These are phyloP conservation scores for Anagrus nilaparvatae DNA, from an alignment of 1,140 invertebrate species.

Conservation along the genomic window DNA sequence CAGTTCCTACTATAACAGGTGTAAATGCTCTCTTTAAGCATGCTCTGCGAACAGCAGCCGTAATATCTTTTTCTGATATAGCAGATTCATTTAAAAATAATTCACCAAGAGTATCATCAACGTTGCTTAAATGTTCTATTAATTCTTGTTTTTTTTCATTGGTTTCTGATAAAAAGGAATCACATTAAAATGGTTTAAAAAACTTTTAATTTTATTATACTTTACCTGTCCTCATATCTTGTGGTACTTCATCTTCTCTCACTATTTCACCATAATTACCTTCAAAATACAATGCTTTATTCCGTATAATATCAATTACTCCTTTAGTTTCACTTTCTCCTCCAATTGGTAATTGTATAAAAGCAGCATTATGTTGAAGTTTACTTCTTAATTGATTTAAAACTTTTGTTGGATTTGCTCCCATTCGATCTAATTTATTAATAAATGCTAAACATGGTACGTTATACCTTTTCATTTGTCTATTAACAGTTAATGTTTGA, in stretches of 20 bases:
- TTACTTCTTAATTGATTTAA: constrained; percentile 69
- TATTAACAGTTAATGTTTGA: constrained; percentile 95
- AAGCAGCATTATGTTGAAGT: constrained; percentile 90
- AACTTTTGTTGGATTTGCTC: constrained; percentile 72
- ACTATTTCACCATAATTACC: constrained; percentile 75
- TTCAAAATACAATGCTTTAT: constrained; percentile 91
- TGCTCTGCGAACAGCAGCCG: constrained; percentile 71
- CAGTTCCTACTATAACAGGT: constrained; percentile 84
- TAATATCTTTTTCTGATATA: constrained; percentile 67
- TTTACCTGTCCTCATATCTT: constrained; percentile 56
- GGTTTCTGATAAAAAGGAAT: constrained; percentile 46
- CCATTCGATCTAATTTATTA: constrained; percentile 92
- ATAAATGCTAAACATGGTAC: constrained; percentile 97
- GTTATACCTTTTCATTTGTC: constrained; percentile 94
- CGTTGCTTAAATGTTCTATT: constrained; percentile 91
- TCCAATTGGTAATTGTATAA: constrained; percentile 93
- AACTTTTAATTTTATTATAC: too few relatives aligned
- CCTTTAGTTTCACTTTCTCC: constrained; percentile 79
- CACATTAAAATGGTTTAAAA: too few relatives aligned
- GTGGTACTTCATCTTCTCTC: constrained; percentile 78
- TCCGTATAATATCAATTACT: constrained; percentile 78
- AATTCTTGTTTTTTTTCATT: constrained; percentile 76
- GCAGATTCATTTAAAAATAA: constrained; percentile 71
- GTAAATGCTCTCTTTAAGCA: constrained; percentile 82
- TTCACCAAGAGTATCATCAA: constrained; percentile 77